phyloP scores from a whole-genome alignment of 2,113 vertebrate species.

The Drymodes brunneopygia region DNA sequence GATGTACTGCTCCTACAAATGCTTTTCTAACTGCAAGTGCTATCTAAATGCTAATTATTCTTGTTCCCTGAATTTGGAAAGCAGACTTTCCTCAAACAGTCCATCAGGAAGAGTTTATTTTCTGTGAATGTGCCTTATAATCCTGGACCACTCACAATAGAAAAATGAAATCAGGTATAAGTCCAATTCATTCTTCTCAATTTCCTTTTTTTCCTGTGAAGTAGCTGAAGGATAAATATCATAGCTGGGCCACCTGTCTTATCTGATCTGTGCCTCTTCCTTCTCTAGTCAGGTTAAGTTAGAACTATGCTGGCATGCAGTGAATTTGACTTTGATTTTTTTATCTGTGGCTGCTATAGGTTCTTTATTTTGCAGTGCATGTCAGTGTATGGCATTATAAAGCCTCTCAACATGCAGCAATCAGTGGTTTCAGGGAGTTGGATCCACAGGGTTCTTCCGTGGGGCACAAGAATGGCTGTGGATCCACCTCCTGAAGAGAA shows the following conservation, averaged over 20 bases:
- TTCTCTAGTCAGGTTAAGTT: not conserved
- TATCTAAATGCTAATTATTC: not conserved
- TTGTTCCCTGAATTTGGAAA: not conserved
- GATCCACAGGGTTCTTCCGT: fast-evolving
- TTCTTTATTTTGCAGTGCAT: not conserved
- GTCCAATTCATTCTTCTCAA: not conserved
- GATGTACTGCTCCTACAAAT: not conserved
- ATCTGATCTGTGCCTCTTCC: not conserved
- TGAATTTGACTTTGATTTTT: not conserved
- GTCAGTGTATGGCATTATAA: not conserved
- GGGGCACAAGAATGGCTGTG: not conserved
- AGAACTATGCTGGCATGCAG: not conserved
- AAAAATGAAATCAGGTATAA: not conserved
- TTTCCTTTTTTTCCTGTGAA: not conserved
- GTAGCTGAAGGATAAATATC: not conserved
- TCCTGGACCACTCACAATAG: not conserved
- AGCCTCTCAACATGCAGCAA: fast-evolving
- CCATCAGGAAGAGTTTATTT: not conserved
- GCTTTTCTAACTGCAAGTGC: not conserved
- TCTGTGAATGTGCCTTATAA: not conserved
- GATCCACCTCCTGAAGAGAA: not conserved
- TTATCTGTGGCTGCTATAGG: not conserved
- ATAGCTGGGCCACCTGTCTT: not conserved
- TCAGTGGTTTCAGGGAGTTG: fast-evolving
- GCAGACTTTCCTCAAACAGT: not conserved